Evolutionary conservation across 2,797 vertebrate species (phyloP).

Genomic region (Petrocephalus schoutedeni): DNA sequence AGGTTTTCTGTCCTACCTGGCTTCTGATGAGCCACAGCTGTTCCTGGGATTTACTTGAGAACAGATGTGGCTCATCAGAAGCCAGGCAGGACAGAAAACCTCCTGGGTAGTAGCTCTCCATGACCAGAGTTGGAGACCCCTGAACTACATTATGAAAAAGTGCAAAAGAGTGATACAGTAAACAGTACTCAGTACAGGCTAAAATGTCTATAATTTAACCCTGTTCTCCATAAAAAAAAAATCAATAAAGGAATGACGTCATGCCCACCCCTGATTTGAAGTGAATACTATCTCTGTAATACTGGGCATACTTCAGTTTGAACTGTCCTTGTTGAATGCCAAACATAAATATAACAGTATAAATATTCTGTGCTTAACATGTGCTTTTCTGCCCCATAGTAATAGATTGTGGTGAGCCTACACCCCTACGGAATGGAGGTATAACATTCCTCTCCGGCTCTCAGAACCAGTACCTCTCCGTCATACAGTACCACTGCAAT

Average conservation of each 20-base stretch:
- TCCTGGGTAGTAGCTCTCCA: too few relatives aligned
- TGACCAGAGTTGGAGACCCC: too few relatives aligned
- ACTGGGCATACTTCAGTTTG: not conserved
- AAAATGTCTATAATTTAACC: not conserved
- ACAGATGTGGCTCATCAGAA: too few relatives aligned
- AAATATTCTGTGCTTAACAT: not conserved
- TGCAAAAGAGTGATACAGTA: not conserved
- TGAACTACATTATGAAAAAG: too few relatives aligned
- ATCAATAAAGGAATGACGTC: not conserved
- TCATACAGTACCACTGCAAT: constrained; percentile 59
- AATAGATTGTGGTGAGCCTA: constrained; percentile 61
- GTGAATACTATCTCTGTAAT: not conserved
- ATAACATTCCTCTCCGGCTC: constrained; percentile 49
- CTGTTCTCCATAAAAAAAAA: not conserved
- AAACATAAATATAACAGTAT: not conserved
- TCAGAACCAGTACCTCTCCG: constrained; percentile 55
- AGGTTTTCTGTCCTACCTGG: too few relatives aligned
- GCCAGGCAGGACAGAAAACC: too few relatives aligned
- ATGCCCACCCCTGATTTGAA: not conserved
- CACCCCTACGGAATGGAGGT: constrained; percentile 51
- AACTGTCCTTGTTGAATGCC: not conserved
- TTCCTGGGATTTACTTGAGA: too few relatives aligned
- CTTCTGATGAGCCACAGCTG: too few relatives aligned
- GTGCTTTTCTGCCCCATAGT: constrained; percentile 42
- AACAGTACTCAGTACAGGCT: not conserved